Evolutionary conservation across 1,140 invertebrate species (phyloP).

Genomic region (Cardiocondyla obscurior): DNA sequence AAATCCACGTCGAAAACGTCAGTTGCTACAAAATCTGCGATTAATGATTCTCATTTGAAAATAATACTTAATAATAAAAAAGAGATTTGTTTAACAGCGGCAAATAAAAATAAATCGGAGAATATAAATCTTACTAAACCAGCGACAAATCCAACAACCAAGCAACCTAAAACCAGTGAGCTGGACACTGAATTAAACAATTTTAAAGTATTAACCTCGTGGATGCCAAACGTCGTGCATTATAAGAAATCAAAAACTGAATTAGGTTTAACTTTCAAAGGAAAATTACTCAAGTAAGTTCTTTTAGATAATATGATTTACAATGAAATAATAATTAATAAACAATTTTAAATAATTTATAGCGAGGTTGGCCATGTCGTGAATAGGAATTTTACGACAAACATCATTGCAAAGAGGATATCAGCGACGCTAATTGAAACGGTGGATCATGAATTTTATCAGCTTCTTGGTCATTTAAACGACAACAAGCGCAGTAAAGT

Average conservation of each 20-base stretch:
- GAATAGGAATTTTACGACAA: slow-evolving; percentile 71
- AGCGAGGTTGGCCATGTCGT: slow-evolving; percentile 72
- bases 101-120: not conserved
- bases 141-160: not conserved
- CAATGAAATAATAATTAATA: slow-evolving; percentile 6
- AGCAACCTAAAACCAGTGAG: not conserved
- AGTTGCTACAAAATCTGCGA: not conserved
- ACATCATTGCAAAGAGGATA: slow-evolving; percentile 63
- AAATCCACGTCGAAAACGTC: not conserved
- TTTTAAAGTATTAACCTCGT: slow-evolving; percentile 61
- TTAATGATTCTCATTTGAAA: not conserved
- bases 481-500: slow-evolving; percentile 71
- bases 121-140: not conserved
- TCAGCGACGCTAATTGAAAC: slow-evolving; percentile 70
- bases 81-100: not conserved
- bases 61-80: not conserved
- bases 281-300: slow-evolving; percentile 73
- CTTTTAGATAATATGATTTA: slow-evolving; percentile 1
- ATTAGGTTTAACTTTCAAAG: slow-evolving; percentile 71
- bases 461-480: slow-evolving; percentile 70
- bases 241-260: not conserved
- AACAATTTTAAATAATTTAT: slow-evolving; percentile 7
- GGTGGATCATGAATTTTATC: slow-evolving; percentile 68
- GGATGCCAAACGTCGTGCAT: slow-evolving; percentile 65
- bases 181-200: slow-evolving; percentile 46